Conservation (phyloP, 1,140 invertebrate species). For the Nephila pilipes region DNA sequence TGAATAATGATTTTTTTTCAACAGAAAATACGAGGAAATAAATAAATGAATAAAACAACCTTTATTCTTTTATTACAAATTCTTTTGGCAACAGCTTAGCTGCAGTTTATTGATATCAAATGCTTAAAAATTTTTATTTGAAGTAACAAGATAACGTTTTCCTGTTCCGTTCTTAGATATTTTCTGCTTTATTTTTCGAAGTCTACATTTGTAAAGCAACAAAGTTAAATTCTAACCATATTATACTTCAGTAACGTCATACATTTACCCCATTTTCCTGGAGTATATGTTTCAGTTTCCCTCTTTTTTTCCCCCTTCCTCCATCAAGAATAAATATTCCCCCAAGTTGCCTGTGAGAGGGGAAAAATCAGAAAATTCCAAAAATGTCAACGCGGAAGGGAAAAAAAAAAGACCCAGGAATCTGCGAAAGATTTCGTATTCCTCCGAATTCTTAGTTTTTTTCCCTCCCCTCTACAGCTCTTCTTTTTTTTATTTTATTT, state of each 20-base stretch:
- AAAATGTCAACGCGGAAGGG: conserved; percentile 33
- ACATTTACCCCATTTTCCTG: conserved; percentile 1
- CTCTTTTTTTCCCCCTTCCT: not conserved
- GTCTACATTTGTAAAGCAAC: not conserved
- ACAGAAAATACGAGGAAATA: too few species aligned
- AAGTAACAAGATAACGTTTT: too few species aligned
- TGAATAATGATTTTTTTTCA: too few species aligned
- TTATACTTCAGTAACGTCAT: not conserved
- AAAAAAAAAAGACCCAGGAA: not conserved
- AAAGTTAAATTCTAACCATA: not conserved
- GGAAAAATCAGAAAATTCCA: conserved; percentile 2
- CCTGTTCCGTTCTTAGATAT: too few species aligned
- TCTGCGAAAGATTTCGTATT: conserved; percentile 25
- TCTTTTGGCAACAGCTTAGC: too few species aligned
- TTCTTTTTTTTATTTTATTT: not conserved
- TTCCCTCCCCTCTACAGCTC: not conserved
- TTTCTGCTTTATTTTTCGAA: too few species aligned
- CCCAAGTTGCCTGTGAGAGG: not conserved
- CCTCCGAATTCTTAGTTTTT: not conserved
- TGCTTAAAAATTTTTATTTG: too few species aligned
- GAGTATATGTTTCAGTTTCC: not conserved
- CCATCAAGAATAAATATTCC: conserved; percentile 9
- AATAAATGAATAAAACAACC: too few species aligned
- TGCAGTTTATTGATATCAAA: too few species aligned
- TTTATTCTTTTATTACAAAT: too few species aligned